phyloP scores from a whole-genome alignment of 2,797 vertebrate species.

The Dendrocincla tyrannina region DNA sequence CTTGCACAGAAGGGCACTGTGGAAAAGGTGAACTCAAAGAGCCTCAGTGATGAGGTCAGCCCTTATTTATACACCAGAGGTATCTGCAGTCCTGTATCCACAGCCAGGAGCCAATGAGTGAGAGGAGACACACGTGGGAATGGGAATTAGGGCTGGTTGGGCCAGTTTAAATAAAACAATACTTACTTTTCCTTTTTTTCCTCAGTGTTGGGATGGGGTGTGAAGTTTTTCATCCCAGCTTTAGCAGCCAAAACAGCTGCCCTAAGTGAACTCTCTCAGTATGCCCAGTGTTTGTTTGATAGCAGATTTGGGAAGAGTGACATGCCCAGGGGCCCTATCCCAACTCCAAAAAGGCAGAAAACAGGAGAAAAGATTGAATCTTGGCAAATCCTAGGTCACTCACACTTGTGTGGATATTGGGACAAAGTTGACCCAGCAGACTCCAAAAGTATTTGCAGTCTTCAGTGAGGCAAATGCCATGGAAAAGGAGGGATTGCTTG shows the following conservation, averaged over 20 bases:
- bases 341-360: background rate
- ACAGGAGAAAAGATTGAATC: background rate
- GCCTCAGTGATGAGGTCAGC: fast-evolving
- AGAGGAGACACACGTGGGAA: fast-evolving
- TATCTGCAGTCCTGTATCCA: fast-evolving
- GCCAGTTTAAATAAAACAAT: background rate
- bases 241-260: background rate
- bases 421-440: background rate
- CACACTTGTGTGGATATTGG: background rate
- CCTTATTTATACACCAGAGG: fast-evolving
- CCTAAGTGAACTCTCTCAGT: background rate
- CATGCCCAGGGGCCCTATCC: background rate
- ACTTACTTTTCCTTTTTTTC: fast-evolving
- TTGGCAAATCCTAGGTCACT: background rate
- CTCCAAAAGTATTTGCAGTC: background rate
- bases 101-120: background rate
- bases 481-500: background rate
- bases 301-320: background rate
- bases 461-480: background rate
- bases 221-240: background rate
- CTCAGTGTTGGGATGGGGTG: fast-evolving
- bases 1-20: fast-evolving
- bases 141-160: background rate
- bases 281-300: fast-evolving
- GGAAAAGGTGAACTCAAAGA: fast-evolving